Evolutionary conservation across 2,888 invertebrate genomes (phyloP), one percentile per base, ranked within the genome.

Genomic region (Andrena dorsata): DNA sequence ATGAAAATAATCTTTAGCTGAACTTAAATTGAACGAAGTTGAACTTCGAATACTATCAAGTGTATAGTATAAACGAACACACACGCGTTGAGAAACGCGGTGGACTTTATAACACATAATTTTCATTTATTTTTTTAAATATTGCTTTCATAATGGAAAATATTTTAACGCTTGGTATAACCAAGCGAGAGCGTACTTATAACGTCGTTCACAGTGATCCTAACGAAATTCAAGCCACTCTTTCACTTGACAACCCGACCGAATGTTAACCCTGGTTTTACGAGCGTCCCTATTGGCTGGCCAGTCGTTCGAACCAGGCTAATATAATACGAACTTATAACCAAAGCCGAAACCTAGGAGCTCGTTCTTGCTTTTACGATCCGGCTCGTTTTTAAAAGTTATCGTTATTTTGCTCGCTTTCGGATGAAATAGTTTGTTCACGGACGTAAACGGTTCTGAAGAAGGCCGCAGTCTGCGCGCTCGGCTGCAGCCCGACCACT

Each of bases 241-340:
- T 92, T 93, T 93, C 90, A 91, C 92, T 93, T 90, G 93, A 92
- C 93, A 93, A 93, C 92, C 92, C 93, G 90, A 90, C 93, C 91
- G 91, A 93, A 93, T 92, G 93, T 92, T 93, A 93, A 93, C 93
- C 92, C 92, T 88, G 91, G 88, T 92, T 93, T 93, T 93, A 93
- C 93, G 93, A 93, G 83, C 91, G 84, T 83, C 85, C 86, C 88
- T 89, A 93, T 93, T 93, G 93, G 93, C 69, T 89, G 89, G 76
- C 84, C 73, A 84, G 86, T 88, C 90, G 90, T 93, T 92, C 87
- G 89, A 90, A 90, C 84, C 91, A 89, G 90, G 89, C 93, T 93
- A 93, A 93, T 93, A 93, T 93, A 93, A 93, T 93, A 92, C 93
- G 90, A 93, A 93, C 93, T 93, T 93, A 93, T 93, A 93, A 92